Conservation (phyloP, 1,140 invertebrate genomes). For the Linepithema humile region DNA sequence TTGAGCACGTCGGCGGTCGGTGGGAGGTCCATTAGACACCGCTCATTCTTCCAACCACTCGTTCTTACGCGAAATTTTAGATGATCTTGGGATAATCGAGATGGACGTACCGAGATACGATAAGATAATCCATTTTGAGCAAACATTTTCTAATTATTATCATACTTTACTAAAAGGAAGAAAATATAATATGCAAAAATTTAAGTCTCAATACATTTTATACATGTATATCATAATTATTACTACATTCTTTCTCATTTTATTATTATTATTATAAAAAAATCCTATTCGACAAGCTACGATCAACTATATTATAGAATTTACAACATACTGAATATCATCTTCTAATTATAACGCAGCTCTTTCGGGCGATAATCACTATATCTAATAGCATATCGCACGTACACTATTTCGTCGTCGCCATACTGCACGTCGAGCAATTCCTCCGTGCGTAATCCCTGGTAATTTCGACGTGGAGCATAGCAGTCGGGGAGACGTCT, state of each 20-base stretch:
- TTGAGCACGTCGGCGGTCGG: constrained; percentile 67
- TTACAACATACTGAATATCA: background rate
- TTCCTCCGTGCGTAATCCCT: constrained; percentile 64
- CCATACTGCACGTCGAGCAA: constrained; percentile 27
- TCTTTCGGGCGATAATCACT: background rate
- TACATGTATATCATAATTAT: too few relatives aligned
- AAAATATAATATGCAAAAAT: background rate
- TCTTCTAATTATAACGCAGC: background rate
- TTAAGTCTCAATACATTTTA: background rate
- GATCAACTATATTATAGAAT: background rate
- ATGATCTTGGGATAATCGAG: constrained; percentile 66
- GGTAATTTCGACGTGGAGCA: constrained; percentile 67
- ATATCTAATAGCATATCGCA: background rate
- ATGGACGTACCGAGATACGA: background rate
- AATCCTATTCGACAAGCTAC: too few relatives aligned
- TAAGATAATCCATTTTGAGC: background rate
- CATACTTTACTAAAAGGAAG: background rate
- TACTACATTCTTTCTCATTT: too few relatives aligned
- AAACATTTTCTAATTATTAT: background rate
- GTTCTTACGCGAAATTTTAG: constrained; percentile 62
- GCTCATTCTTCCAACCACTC: too few relatives aligned
- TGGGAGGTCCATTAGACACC: constrained; percentile 66
- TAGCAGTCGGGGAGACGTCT: constrained; percentile 55
- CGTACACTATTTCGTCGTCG: constrained; percentile 11
- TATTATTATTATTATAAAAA: too few relatives aligned